Evolutionary conservation across 2,797 vertebrate species (phyloP).

Genomic region (Phataginus tricuspis): DNA sequence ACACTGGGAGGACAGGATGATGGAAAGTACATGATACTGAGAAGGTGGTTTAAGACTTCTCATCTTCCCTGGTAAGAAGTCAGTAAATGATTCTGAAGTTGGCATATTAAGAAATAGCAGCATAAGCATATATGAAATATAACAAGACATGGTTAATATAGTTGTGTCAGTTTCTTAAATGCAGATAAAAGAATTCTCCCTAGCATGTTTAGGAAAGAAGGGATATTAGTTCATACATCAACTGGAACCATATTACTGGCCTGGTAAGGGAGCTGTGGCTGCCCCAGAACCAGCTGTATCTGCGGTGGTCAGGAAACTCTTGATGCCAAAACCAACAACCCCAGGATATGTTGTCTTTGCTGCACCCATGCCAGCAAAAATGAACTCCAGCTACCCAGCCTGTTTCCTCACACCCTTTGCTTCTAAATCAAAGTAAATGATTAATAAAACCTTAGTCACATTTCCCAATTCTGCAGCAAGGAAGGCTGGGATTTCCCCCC

Average conservation of each 20-base stretch:
- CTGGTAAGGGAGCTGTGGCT: background rate
- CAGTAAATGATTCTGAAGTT: background rate
- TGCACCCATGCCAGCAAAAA: background rate
- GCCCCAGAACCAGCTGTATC: background rate
- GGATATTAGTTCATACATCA: background rate
- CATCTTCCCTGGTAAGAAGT: background rate
- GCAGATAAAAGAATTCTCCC: background rate
- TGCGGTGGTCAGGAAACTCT: background rate
- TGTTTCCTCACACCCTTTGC: background rate
- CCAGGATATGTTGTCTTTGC: background rate
- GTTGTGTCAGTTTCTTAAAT: background rate
- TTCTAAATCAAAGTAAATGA: background rate
- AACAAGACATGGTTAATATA: background rate
- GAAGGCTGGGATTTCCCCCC: background rate
- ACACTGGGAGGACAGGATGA: background rate
- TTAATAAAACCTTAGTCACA: background rate
- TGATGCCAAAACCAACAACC: background rate
- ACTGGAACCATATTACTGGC: background rate
- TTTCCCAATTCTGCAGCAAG: background rate
- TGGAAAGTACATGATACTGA: background rate
- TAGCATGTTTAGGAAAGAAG: background rate
- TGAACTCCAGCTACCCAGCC: background rate
- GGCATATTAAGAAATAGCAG: background rate
- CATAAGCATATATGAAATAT: background rate
- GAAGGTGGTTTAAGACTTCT: background rate